A percentile compares a stretch with the other conserved stretches of the same genome.
Evolutionary conservation across 2,888 invertebrate genomes (phyloP).

Genomic region (Hemicrepidius hirtus): DNA sequence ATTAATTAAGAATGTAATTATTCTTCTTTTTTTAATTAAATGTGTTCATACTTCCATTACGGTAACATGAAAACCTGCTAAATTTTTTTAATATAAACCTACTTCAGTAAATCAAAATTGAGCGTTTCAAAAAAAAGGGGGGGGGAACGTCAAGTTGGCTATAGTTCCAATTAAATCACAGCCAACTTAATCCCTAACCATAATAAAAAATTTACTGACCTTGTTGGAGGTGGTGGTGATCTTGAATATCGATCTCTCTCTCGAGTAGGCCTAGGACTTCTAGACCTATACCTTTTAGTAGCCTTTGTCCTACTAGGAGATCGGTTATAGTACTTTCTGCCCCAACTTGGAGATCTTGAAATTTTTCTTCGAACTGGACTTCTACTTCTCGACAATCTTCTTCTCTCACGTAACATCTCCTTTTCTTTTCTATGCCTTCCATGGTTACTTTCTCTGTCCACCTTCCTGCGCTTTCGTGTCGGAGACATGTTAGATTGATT

Average conservation of each 20-base stretch:
- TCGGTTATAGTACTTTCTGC: slow-evolving; percentile 72
- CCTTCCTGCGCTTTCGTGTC: slow-evolving; percentile 68
- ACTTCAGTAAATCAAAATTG: too few relatives aligned
- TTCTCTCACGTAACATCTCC: slow-evolving; percentile 70
- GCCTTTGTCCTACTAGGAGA: slow-evolving; percentile 68
- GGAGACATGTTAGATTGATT: slow-evolving; percentile 66
- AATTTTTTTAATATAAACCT: too few relatives aligned
- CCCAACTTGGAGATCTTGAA: slow-evolving; percentile 72
- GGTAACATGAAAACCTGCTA: too few relatives aligned
- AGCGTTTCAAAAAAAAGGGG: too few relatives aligned
- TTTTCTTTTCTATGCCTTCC: slow-evolving; percentile 73
- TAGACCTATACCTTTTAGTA: slow-evolving; percentile 72
- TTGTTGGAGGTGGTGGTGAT: slow-evolving; percentile 55
- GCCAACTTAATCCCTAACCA: too few relatives aligned
- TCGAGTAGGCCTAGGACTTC: slow-evolving; percentile 70
- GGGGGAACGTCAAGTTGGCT: too few relatives aligned
- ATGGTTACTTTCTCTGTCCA: slow-evolving; percentile 70
- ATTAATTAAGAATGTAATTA: too few relatives aligned
- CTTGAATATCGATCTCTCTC: slow-evolving; percentile 58
- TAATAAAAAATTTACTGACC: slow-evolving; percentile 39
- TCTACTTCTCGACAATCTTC: slow-evolving; percentile 77
- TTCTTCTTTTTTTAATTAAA: too few relatives aligned
- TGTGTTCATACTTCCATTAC: too few relatives aligned
- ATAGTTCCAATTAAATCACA: not conserved
- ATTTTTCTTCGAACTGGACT: slow-evolving; percentile 76